Percentiles rank a stretch among this genome's conserved stretches.
These are phyloP conservation scores for Formica selysi DNA, from an alignment of 1,140 invertebrate species.

Conservation along the genomic window DNA sequence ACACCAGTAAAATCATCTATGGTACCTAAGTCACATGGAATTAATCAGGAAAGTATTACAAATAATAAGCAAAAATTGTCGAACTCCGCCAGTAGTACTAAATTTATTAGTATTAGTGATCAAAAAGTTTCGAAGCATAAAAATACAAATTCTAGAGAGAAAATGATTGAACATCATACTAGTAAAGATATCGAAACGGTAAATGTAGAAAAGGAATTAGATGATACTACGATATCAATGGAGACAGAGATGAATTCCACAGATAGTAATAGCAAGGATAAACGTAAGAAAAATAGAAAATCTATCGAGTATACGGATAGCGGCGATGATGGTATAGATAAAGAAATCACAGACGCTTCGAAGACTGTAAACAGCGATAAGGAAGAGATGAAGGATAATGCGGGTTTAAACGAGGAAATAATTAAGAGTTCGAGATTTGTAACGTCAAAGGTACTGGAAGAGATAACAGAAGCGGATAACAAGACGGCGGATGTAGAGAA, in stretches of 20 bases:
- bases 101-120: constrained; percentile 54
- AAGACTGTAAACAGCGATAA: constrained; percentile 27
- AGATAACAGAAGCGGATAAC: constrained; percentile 75
- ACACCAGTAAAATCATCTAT: neutral
- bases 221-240: constrained; percentile 41
- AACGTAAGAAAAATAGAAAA: constrained; percentile 56
- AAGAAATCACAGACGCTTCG: constrained; percentile 38
- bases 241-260: constrained; percentile 54
- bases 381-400: constrained; percentile 36
- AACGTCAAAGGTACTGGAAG: constrained; percentile 80
- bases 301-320: constrained; percentile 31
- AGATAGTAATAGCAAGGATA: constrained; percentile 51
- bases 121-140: constrained; percentile 50
- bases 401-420: constrained; percentile 66
- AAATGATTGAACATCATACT: constrained; percentile 67
- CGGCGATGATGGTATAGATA: constrained; percentile 38
- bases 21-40: neutral
- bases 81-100: constrained; percentile 43
- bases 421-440: constrained; percentile 83
- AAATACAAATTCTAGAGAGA: constrained; percentile 61
- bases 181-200: constrained; percentile 60
- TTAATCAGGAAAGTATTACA: constrained; percentile 58
- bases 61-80: constrained; percentile 66
- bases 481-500: constrained; percentile 73
- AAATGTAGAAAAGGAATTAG: constrained; percentile 61